Base-by-base conservation (phyloP, 53 echinoderm and acorn worm species). In the Antedon mediterranea region DNA sequence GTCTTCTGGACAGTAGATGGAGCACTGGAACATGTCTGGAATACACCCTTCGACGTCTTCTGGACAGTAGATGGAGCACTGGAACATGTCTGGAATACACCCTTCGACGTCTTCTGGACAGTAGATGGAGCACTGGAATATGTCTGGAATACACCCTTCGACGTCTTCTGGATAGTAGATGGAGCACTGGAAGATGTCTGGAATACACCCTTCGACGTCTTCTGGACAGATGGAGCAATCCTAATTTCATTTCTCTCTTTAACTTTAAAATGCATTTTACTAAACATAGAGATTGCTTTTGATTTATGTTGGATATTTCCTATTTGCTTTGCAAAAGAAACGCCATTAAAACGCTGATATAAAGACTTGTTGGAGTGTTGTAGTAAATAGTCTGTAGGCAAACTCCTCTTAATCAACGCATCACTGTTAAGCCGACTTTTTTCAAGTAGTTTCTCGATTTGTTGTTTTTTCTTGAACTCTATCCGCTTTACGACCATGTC, bases 321-420 rank as follows among this genome's bases (percentile, higher is more conserved):
- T 73, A 77, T 11, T 73, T 83, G 13, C 77, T 34, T 23, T 34
- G 73, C 14, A 43, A 27, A 34, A 78, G 74, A 29, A n/a, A 57
- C 72, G 7, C 74, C 34, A n/a, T 75, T 79, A 31, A 91, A 80
- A 28, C 91, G 72, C 82, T 91, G 85, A 5, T 86, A 85, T 23
- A 88, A 73, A 26, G 91, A 86, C 71, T 83, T 77, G 43, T 81
- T 81, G 43, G 83, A 83, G 29, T 85, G 81, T 28, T 32, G 29
- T 43, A 91, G 73, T 26, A 88, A 75, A 73, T 86, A 76, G 23
- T 88, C 81, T 4, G 91, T 91, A 0, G 83, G 29, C 23, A 91
- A 72, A 34, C 32, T 75, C 30, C 83, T 77, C 37, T 86, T 83
- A 78, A 91, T 91, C 76, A 83, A 28, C 30, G 81, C 75, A 0